A percentile compares a stretch with the other conserved stretches of the same genome.
These are phyloP conservation scores for Drosophila niveifrons DNA, from an alignment of 2,888 invertebrate genomes.

Conservation along the genomic window DNA sequence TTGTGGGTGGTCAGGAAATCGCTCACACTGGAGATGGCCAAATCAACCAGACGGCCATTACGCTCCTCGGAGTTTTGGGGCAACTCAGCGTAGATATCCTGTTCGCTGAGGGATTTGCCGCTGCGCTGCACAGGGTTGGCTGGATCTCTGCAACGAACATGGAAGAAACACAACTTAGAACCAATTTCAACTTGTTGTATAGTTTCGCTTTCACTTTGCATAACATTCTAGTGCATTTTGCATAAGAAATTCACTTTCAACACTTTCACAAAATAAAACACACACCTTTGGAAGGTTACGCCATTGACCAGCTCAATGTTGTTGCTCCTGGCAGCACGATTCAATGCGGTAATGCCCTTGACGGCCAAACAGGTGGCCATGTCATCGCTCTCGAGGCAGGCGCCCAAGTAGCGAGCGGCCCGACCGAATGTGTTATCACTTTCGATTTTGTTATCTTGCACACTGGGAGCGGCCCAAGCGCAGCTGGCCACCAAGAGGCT, in stretches of 20 bases:
- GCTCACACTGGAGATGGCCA: constrained; percentile 87
- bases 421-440: constrained; percentile 84
- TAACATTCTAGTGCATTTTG: constrained; percentile 17
- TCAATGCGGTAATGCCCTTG: constrained; percentile 87
- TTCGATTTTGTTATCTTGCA: constrained; percentile 85
- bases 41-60: constrained; percentile 86
- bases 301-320: constrained; percentile 87
- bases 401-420: constrained; percentile 84
- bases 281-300: constrained; percentile 87
- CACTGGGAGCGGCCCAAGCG: constrained; percentile 82
- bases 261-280: constrained; percentile 44
- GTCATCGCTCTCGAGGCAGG: constrained; percentile 85
- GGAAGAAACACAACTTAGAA: constrained; percentile 29
- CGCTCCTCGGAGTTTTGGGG: constrained; percentile 87
- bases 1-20: constrained; percentile 88
- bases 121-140: constrained; percentile 80
- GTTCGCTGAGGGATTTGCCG: constrained; percentile 85
- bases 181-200: neutral
- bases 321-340: constrained; percentile 87
- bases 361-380: constrained; percentile 87
- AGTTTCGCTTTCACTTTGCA: constrained; percentile 15
- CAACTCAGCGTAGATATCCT: constrained; percentile 86
- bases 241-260: constrained; percentile 21
- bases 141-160: constrained; percentile 82
- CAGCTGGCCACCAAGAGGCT: constrained; percentile 79